phyloP scores from a whole-genome alignment of 1,140 invertebrate genomes.

The Araneus ventricosus region DNA sequence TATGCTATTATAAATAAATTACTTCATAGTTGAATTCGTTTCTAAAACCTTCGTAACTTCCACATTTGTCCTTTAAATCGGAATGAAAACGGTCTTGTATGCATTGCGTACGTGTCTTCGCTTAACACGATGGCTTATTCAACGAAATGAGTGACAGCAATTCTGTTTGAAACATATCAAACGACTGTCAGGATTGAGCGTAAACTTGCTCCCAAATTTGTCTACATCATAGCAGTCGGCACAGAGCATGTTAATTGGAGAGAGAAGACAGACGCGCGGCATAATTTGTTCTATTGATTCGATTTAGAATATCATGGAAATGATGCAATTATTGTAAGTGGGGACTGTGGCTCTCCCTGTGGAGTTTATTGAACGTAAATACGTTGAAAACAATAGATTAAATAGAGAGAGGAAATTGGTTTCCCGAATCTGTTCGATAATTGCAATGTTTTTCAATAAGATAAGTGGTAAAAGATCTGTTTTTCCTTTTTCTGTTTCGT shows the following conservation, averaged over 20 bases:
- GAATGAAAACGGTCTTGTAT: too few species aligned
- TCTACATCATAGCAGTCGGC: neutral
- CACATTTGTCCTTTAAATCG: too few species aligned
- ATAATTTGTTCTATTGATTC: constrained; percentile 10
- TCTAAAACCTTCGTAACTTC: too few species aligned
- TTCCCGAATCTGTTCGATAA: constrained; percentile 1
- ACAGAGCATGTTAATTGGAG: neutral
- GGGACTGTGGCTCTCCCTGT: neutral
- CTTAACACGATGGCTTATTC: too few species aligned
- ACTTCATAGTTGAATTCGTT: too few species aligned
- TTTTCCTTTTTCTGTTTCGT: neutral
- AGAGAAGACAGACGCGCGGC: neutral
- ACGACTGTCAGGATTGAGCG: neutral
- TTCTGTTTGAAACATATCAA: neutral
- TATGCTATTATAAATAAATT: too few species aligned
- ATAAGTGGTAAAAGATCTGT: neutral
- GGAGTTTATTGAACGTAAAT: neutral
- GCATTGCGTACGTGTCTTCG: too few species aligned
- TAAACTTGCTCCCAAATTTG: neutral
- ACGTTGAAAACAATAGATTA: neutral
- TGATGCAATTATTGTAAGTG: constrained; percentile 25
- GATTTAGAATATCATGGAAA: constrained; percentile 22
- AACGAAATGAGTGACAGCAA: neutral
- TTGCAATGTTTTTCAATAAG: constrained; percentile 22
- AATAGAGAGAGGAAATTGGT: neutral